phyloP scores from a whole-genome alignment of 2,888 invertebrate genomes.

The Malachius bipustulatus region DNA sequence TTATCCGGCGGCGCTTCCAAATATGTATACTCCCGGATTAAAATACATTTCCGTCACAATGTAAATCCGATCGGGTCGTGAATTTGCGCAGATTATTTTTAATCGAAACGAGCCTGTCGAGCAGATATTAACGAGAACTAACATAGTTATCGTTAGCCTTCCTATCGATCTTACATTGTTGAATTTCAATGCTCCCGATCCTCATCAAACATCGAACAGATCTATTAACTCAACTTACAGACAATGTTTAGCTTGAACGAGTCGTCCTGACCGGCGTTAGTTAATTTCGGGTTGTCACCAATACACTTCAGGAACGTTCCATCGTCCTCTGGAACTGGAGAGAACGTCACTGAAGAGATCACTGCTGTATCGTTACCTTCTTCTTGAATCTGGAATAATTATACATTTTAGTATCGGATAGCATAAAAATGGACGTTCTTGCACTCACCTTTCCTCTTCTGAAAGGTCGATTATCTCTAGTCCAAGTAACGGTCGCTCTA shows the following conservation, averaged over 20 bases:
- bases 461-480: slow-evolving; percentile 66
- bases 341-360: slow-evolving; percentile 65
- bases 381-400: slow-evolving; percentile 44
- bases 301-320: slow-evolving; percentile 73
- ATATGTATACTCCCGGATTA: too few relatives aligned
- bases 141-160: too few relatives aligned
- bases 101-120: too few relatives aligned
- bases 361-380: slow-evolving; percentile 60
- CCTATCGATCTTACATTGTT: too few relatives aligned
- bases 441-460: slow-evolving; percentile 61
- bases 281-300: slow-evolving; percentile 71
- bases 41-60: too few relatives aligned
- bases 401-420: neutral
- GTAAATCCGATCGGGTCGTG: too few relatives aligned
- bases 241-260: slow-evolving; percentile 73
- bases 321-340: slow-evolving; percentile 75
- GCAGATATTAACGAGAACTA: too few relatives aligned
- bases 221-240: slow-evolving; percentile 56
- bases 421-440: neutral
- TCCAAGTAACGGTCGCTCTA: slow-evolving; percentile 74
- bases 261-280: slow-evolving; percentile 67
- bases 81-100: too few relatives aligned
- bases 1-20: too few relatives aligned
- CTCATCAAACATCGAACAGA: neutral
- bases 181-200: too few relatives aligned